These are phyloP conservation scores for Amazona guildingii DNA, from an alignment of 2,113 vertebrate species.

Conservation along the genomic window DNA sequence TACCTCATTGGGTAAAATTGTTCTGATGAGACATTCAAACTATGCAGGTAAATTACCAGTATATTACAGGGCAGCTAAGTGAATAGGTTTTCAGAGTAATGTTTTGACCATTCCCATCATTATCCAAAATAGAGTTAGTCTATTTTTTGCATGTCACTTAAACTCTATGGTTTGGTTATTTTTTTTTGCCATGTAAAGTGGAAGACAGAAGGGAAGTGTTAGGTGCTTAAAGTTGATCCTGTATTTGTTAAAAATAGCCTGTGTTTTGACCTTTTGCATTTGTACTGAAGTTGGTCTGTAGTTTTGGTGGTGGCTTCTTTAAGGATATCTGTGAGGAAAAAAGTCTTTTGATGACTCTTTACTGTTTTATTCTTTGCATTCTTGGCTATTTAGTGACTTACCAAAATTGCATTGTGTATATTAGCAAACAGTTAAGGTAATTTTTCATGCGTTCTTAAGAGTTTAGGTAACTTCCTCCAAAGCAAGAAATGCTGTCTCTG, in stretches of 20 bases:
- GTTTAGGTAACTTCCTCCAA: background rate
- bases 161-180: background rate
- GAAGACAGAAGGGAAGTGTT: background rate
- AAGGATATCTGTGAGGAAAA: background rate
- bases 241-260: background rate
- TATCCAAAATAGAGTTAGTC: background rate
- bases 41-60: background rate
- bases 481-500: background rate
- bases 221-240: background rate
- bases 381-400: background rate
- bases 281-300: background rate
- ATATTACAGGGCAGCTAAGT: background rate
- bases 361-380: background rate
- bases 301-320: background rate
- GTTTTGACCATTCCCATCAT: background rate
- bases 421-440: fast-evolving
- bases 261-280: background rate
- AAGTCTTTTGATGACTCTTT: background rate
- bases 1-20: background rate
- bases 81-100: background rate
- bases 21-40: background rate
- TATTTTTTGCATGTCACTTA: background rate
- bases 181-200: background rate
- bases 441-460: background rate
- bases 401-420: background rate